Evolutionary conservation across 2,113 vertebrate species (phyloP).

Genomic region (Morone saxatilis): DNA sequence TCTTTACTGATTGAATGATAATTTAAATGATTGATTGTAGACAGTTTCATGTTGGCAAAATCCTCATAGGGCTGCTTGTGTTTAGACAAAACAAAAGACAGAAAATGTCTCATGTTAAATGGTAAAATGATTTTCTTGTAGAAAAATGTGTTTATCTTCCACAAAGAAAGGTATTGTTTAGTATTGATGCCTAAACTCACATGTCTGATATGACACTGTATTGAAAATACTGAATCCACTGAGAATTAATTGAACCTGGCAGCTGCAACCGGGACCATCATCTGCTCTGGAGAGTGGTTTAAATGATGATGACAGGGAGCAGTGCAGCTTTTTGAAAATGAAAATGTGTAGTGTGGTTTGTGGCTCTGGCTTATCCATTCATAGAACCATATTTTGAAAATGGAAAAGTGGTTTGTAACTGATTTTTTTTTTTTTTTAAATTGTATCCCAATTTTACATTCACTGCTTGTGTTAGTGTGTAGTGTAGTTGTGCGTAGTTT

Average conservation of each 20-base stretch:
- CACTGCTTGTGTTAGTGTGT: neutral
- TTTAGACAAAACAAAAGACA: too few relatives aligned
- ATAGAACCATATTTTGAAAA: neutral
- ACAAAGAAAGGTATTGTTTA: neutral
- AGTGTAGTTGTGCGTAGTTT: neutral
- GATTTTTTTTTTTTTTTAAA: neutral
- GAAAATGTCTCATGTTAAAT: neutral
- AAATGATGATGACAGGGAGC: neutral
- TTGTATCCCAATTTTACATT: neutral
- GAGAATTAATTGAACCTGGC: neutral
- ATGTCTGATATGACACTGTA: too few relatives aligned
- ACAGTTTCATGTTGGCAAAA: too few relatives aligned
- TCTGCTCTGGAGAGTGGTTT: neutral
- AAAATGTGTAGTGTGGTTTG: neutral
- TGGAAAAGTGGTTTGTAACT: slow-evolving; percentile 18
- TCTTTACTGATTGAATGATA: too few relatives aligned
- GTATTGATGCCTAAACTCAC: too few relatives aligned
- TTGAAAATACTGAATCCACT: neutral
- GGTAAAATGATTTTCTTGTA: neutral
- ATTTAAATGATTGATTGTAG: too few relatives aligned
- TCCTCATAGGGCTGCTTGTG: too few relatives aligned
- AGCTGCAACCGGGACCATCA: neutral
- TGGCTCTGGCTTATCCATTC: slow-evolving; percentile 3
- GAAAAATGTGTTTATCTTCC: neutral
- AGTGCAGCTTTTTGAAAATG: neutral